These are phyloP conservation scores for Datnioides undecimradiatus DNA, from an alignment of 2,113 vertebrate genomes.

Conservation along the genomic window DNA sequence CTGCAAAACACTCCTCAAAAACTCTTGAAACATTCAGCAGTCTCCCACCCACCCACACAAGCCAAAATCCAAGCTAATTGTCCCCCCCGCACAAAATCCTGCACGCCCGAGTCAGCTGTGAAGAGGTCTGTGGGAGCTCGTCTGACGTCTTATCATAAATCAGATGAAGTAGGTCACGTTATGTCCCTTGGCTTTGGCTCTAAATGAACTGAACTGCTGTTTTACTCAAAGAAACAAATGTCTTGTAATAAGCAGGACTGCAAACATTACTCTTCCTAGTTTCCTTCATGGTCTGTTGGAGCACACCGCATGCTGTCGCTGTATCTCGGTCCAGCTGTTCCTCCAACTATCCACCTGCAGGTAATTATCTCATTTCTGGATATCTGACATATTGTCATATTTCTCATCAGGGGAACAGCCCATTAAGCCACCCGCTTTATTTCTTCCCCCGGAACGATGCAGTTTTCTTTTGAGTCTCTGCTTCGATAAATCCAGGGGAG, in stretches of 20 bases:
- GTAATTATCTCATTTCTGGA: slow-evolving; percentile 7
- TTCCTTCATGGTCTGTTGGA: slow-evolving; percentile 40
- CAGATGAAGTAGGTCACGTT: slow-evolving; percentile 68
- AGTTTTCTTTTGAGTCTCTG: neutral
- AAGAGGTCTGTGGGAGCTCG: slow-evolving; percentile 55
- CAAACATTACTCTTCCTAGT: slow-evolving; percentile 55
- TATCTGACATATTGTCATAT: slow-evolving; percentile 15
- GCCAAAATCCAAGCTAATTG: slow-evolving; percentile 48
- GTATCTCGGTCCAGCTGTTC: neutral
- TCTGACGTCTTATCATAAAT: slow-evolving; percentile 69
- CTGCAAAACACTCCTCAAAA: neutral
- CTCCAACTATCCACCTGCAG: slow-evolving; percentile 2
- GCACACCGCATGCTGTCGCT: neutral
- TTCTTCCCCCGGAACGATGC: neutral
- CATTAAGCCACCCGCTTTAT: slow-evolving; percentile 12
- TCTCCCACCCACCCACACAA: neutral
- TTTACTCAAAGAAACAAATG: slow-evolving; percentile 60
- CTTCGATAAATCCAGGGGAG: slow-evolving; percentile 12
- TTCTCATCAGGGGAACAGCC: slow-evolving; percentile 26
- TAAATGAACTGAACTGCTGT: slow-evolving; percentile 48
- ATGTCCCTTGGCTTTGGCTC: slow-evolving; percentile 52
- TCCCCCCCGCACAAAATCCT: slow-evolving; percentile 41
- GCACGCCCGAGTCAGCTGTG: slow-evolving; percentile 50
- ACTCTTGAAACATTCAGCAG: neutral
- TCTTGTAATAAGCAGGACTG: slow-evolving; percentile 35